A percentile compares a stretch with the other conserved stretches of the same genome.
Evolutionary conservation across 2,113 vertebrate species (phyloP).

Genomic region (Rhynchopsitta pachyrhyncha): DNA sequence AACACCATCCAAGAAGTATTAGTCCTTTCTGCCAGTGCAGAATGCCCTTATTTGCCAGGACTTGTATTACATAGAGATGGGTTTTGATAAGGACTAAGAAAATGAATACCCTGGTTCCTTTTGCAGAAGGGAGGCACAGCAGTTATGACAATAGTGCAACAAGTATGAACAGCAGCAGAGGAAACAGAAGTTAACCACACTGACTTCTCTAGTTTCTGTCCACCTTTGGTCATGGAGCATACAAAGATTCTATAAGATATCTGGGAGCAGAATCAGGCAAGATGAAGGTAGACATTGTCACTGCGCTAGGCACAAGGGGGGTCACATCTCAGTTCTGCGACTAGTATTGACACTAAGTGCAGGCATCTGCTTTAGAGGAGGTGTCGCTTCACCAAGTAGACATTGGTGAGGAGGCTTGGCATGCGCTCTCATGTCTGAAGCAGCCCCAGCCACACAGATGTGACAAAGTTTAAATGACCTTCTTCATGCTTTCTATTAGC

Average conservation of each 20-base stretch:
- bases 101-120: neutral
- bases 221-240: neutral
- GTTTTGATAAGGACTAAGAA: neutral
- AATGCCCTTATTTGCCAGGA: neutral
- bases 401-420: neutral
- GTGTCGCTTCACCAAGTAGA: neutral
- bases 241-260: neutral
- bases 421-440: neutral
- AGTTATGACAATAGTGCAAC: neutral
- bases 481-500: neutral
- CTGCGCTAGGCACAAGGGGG: accelerated
- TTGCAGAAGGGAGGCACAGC: neutral
- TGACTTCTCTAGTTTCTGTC: neutral
- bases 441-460: accelerated
- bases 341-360: neutral
- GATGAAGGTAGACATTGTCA: neutral
- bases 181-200: neutral
- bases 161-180: neutral
- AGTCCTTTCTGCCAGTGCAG: neutral
- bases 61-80: neutral
- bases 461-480: neutral
- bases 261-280: neutral
- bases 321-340: neutral
- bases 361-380: neutral
- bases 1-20: neutral